Conservation (phyloP, 1,140 invertebrate species). For the Drosophila littoralis region DNA sequence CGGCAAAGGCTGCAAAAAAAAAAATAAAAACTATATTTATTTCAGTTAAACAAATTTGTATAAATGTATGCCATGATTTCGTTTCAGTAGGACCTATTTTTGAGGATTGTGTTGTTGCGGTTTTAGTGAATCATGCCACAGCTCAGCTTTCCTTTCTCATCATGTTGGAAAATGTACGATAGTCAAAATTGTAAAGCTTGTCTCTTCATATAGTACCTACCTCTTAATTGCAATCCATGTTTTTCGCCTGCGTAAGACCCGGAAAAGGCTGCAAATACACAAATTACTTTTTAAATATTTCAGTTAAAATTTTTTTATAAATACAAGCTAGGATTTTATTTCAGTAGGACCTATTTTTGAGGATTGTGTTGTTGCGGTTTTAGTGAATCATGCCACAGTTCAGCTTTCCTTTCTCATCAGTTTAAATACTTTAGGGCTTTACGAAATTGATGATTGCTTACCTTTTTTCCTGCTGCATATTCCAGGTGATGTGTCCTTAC, state of each 20-base stretch:
- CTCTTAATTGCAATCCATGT: too few species aligned
- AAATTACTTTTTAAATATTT: too few species aligned
- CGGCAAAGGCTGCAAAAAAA: constrained; percentile 9
- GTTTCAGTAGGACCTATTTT: constrained; percentile 81
- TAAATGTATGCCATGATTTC: not conserved
- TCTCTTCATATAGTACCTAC: too few species aligned
- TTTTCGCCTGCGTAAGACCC: too few species aligned
- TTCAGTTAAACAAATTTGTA: too few species aligned
- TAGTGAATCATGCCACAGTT: constrained; percentile 80
- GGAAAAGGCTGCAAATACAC: too few species aligned
- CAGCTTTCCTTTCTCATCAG: constrained; percentile 46
- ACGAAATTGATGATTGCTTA: not conserved
- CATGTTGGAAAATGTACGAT: not conserved
- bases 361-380: constrained; percentile 77
- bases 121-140: constrained; percentile 80
- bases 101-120: constrained; percentile 77
- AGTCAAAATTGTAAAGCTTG: too few species aligned
- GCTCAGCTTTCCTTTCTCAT: constrained; percentile 58
- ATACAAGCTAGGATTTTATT: too few species aligned
- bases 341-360: constrained; percentile 81
- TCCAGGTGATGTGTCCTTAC: not conserved
- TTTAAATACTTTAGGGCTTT: not conserved
- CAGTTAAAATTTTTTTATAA: too few species aligned
- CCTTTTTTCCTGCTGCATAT: constrained; percentile 19
- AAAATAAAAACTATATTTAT: constrained; percentile 1